A percentile compares a stretch with the other conserved stretches of the same genome.
Evolutionary conservation across 2,888 invertebrate species (phyloP).

Genomic region (Andrena camellia): DNA sequence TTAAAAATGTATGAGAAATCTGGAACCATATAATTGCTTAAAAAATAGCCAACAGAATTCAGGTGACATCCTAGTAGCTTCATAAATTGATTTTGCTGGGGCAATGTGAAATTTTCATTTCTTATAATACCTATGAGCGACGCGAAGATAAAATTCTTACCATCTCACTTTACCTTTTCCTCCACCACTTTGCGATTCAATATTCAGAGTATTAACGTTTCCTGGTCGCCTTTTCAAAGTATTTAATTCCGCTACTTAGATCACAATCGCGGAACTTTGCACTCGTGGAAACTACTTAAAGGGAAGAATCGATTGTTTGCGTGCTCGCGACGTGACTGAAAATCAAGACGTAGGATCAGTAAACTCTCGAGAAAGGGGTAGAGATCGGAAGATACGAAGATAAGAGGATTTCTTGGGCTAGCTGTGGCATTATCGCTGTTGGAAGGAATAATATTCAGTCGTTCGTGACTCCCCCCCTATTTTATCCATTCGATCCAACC

Average conservation of each 20-base stretch:
- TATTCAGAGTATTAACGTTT: slow-evolving; percentile 8
- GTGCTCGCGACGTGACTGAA: slow-evolving; percentile 48
- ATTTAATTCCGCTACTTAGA: slow-evolving; percentile 29
- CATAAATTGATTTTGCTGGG: no score
- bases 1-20: no score
- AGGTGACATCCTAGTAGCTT: no score
- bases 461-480: neutral
- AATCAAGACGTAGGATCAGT: slow-evolving; percentile 37
- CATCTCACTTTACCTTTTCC: no score
- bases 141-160: no score
- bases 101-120: no score
- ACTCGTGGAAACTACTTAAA: slow-evolving; percentile 13
- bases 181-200: neutral
- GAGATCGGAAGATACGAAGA: slow-evolving; percentile 18
- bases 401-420: slow-evolving; percentile 24
- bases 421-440: slow-evolving; percentile 7
- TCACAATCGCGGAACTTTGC: slow-evolving; percentile 8
- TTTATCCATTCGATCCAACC: neutral
- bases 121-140: no score
- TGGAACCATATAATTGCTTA: no score
- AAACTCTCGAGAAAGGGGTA: slow-evolving; percentile 27
- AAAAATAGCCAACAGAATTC: no score
- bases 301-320: slow-evolving; percentile 30
- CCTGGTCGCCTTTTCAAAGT: neutral
- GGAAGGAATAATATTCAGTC: slow-evolving; percentile 20